These are phyloP conservation scores for Solea solea DNA, from an alignment of 2,113 vertebrate genomes.

Conservation along the genomic window DNA sequence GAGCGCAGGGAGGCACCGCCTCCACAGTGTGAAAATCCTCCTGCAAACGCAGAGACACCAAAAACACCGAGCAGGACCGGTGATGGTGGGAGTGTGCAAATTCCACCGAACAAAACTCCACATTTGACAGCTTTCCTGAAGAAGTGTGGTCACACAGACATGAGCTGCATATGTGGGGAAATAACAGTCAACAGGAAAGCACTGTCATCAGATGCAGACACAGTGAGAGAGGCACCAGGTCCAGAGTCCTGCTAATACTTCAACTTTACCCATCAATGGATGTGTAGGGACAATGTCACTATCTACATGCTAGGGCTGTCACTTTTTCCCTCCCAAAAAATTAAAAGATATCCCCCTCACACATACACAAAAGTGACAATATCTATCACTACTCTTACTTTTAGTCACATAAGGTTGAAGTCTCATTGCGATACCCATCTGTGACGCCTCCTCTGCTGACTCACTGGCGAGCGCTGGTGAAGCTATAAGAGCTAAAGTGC, in stretches of 20 bases:
- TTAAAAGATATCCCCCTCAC: slow-evolving; percentile 27
- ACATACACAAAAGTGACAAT: slow-evolving; percentile 43
- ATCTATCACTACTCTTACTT: no score
- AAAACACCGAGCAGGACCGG: neutral
- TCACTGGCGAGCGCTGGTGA: no score
- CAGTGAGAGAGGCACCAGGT: slow-evolving; percentile 50
- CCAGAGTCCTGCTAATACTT: slow-evolving; percentile 55
- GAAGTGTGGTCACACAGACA: slow-evolving; percentile 19
- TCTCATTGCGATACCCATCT: no score
- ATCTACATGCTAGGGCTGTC: neutral
- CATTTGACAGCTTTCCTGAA: slow-evolving; percentile 45
- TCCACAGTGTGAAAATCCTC: slow-evolving; percentile 25
- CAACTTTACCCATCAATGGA: slow-evolving; percentile 45
- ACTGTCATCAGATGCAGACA: slow-evolving; percentile 54
- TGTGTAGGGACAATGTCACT: slow-evolving; percentile 55
- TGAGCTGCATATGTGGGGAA: slow-evolving; percentile 43
- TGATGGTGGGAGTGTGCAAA: slow-evolving; percentile 33
- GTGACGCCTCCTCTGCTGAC: no score
- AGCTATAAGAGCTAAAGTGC: no score
- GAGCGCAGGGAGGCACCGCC: slow-evolving; percentile 23
- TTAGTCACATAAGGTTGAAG: no score
- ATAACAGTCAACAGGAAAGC: slow-evolving; percentile 36
- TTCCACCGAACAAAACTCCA: slow-evolving; percentile 43
- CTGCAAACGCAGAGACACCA: slow-evolving; percentile 21
- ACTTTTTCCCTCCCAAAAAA: neutral